Conservation (phyloP, 2,113 vertebrate genomes). For the Eublepharis macularius region DNA sequence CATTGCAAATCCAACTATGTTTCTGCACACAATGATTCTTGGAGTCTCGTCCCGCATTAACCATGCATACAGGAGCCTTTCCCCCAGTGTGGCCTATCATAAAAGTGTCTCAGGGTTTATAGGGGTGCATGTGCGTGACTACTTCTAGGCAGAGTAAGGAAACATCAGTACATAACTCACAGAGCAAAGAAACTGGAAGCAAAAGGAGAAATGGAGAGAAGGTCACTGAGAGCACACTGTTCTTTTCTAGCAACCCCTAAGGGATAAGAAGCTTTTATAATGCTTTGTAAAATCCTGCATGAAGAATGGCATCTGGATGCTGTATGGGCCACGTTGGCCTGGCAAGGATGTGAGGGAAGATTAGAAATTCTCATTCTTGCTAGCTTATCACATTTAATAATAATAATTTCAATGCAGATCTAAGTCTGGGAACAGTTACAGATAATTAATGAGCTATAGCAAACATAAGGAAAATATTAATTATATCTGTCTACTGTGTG, state of each 20-base stretch:
- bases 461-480: slow-evolving; percentile 40
- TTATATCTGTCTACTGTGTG: slow-evolving; percentile 32
- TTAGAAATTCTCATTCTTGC: slow-evolving; percentile 32
- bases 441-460: slow-evolving; percentile 46
- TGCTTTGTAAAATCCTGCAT: neutral
- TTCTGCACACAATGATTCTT: neutral
- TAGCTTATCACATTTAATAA: slow-evolving; percentile 11
- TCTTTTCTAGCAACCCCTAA: neutral
- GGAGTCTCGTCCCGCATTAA: neutral
- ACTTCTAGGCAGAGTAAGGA: neutral
- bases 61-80: neutral
- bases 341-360: neutral
- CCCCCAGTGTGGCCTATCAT: too few relatives aligned
- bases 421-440: slow-evolving; percentile 39
- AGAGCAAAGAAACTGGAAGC: neutral
- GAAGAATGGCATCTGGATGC: neutral
- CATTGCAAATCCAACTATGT: neutral
- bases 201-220: slow-evolving; percentile 23
- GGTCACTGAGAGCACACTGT: slow-evolving; percentile 3
- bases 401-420: slow-evolving; percentile 24
- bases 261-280: neutral
- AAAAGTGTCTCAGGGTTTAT: neutral
- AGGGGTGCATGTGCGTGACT: neutral
- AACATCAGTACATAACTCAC: neutral
- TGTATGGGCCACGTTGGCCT: neutral